A percentile compares a stretch with the other conserved stretches of the same genome.
Conservation (phyloP, 2,113 vertebrate species). For the Scomber colias region DNA sequence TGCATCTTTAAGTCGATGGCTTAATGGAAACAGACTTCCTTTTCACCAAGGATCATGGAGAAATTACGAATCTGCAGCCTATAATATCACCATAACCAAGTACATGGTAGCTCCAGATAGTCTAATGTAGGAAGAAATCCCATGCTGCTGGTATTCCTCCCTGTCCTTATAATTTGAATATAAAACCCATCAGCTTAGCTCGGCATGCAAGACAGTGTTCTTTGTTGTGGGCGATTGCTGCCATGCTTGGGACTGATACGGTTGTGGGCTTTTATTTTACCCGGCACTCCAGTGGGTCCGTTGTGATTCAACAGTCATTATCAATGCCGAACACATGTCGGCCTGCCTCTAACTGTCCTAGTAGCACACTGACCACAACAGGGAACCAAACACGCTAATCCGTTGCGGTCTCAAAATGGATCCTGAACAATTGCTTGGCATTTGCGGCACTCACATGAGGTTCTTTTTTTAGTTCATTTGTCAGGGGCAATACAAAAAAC, state of each 20-base stretch:
- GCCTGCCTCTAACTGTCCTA: slow-evolving; percentile 65
- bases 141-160: slow-evolving; percentile 65
- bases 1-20: slow-evolving; percentile 50
- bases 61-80: slow-evolving; percentile 50
- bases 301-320: slow-evolving; percentile 77
- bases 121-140: slow-evolving; percentile 62
- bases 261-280: slow-evolving; percentile 71
- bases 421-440: slow-evolving; percentile 75
- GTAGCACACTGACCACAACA: slow-evolving; percentile 76
- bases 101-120: slow-evolving; percentile 58
- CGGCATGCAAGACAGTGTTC: slow-evolving; percentile 66
- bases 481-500: no score
- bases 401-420: slow-evolving; percentile 57
- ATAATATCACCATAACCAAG: slow-evolving; percentile 54
- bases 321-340: slow-evolving; percentile 80
- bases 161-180: slow-evolving; percentile 75
- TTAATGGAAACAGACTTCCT: slow-evolving; percentile 31
- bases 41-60: slow-evolving; percentile 46
- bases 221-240: slow-evolving; percentile 74
- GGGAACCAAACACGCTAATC: slow-evolving; percentile 72
- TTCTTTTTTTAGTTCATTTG: neutral
- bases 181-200: slow-evolving; percentile 79
- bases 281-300: slow-evolving; percentile 57
- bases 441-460: slow-evolving; percentile 64
- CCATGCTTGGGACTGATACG: slow-evolving; percentile 77